These are phyloP conservation scores for Conus canariensis DNA, from an alignment of 2,888 invertebrate genomes.

Conservation along the genomic window DNA sequence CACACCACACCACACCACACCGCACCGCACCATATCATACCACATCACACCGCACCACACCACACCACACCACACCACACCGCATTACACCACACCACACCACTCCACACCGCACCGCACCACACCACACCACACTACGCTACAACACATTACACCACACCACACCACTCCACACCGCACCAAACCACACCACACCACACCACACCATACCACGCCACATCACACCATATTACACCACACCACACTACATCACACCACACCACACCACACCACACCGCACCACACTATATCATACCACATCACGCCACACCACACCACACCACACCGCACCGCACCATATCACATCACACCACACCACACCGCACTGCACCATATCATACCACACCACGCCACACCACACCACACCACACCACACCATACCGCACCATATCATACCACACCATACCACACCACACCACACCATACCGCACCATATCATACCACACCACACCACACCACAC, in stretches of 20 bases:
- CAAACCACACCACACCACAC: background rate
- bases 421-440: background rate
- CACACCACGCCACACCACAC: background rate
- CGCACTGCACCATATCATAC: too few relatives aligned
- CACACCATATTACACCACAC: background rate
- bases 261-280: background rate
- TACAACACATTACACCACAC: background rate
- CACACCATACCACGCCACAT: background rate
- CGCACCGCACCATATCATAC: too few relatives aligned
- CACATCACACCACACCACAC: background rate
- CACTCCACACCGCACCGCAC: too few relatives aligned
- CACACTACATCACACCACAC: background rate
- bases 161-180: background rate
- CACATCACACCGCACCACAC: background rate
- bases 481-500: background rate
- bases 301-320: background rate
- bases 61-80: background rate
- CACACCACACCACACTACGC: too few relatives aligned
- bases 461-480: background rate
- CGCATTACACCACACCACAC: background rate
- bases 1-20: too few relatives aligned
- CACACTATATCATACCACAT: background rate
- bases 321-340: background rate
- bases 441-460: background rate
- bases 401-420: background rate